These are phyloP conservation scores for Baronia brevicornis DNA, from an alignment of 2,888 invertebrate genomes.

Conservation along the genomic window DNA sequence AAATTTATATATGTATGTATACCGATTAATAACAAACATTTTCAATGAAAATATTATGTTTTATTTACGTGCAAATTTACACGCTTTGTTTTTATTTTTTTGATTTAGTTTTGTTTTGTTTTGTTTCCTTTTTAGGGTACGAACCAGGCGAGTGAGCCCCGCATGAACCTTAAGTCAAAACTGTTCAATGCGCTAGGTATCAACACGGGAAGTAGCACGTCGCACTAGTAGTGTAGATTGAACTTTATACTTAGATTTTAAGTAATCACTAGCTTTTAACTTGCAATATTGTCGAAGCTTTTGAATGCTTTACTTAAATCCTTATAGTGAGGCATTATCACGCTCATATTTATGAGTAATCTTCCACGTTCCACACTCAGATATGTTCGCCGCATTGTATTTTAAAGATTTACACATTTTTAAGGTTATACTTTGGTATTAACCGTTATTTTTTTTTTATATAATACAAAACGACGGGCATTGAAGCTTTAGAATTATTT, in stretches of 20 bases:
- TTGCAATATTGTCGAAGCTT: too few species aligned
- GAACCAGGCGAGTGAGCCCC: conserved; percentile 81
- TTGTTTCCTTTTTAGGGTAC: conserved; percentile 76
- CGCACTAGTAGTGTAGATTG: conserved; percentile 56
- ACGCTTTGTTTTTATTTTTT: conserved; percentile 34
- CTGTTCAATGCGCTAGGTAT: conserved; percentile 90
- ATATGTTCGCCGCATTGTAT: conserved; percentile 43
- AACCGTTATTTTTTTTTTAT: conserved; percentile 18
- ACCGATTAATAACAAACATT: too few species aligned
- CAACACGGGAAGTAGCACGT: conserved; percentile 76
- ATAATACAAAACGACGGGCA: conserved; percentile 38
- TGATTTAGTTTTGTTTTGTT: conserved; percentile 63
- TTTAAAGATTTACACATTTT: too few species aligned
- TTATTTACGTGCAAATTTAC: conserved; percentile 21
- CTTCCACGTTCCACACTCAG: conserved; percentile 43
- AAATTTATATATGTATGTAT: too few species aligned
- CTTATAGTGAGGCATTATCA: conserved; percentile 18
- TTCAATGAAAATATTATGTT: conserved; percentile 15
- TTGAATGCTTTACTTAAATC: conserved; percentile 1
- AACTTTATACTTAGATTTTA: conserved; percentile 29
- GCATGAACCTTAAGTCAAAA: conserved; percentile 89
- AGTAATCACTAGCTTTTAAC: conserved; percentile 30
- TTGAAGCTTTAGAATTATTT: conserved; percentile 63
- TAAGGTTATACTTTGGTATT: conserved; percentile 7
- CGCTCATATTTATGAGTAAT: conserved; percentile 40